phyloP scores from a whole-genome alignment of 2,113 vertebrate species.

The Eretmochelys imbricata region DNA sequence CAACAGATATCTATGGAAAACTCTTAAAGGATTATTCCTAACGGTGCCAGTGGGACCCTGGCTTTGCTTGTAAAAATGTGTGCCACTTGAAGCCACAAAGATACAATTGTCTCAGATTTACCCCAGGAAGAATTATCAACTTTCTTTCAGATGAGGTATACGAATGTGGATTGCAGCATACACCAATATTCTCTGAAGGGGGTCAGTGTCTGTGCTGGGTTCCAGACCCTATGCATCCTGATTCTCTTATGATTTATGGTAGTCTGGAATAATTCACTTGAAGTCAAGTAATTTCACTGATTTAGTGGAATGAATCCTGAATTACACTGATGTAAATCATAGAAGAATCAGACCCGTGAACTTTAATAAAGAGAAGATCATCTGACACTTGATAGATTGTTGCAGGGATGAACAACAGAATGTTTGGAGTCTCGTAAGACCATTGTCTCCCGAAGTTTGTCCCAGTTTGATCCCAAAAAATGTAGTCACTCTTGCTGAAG shows the following conservation, averaged over 20 bases:
- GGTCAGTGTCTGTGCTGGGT: not conserved
- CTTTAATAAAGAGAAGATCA: constrained; percentile 15
- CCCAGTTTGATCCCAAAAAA: constrained; percentile 6
- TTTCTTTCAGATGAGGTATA: constrained; percentile 9
- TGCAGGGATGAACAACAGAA: constrained; percentile 9
- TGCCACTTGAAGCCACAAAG: constrained; percentile 46
- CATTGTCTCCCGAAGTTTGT: not conserved
- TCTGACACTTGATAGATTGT: not conserved
- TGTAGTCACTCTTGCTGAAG: not conserved
- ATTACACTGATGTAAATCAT: not conserved
- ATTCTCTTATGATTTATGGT: not conserved
- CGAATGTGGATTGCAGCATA: not conserved
- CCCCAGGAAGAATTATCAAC: constrained; percentile 13
- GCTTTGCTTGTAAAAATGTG: constrained; percentile 51
- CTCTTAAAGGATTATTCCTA: constrained; percentile 43
- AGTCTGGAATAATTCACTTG: constrained; percentile 5
- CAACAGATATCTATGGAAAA: constrained; percentile 45
- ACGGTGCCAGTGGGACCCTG: constrained; percentile 14
- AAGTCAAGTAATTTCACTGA: constrained; percentile 11
- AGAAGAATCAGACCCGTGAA: not conserved
- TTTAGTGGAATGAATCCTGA: constrained; percentile 9
- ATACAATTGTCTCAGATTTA: constrained; percentile 49
- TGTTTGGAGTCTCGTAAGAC: not conserved
- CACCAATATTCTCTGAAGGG: not conserved
- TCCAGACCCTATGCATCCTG: not conserved